These are phyloP conservation scores for Tetramorium parvispinum DNA, from an alignment of 1,140 invertebrate species.

Conservation along the genomic window DNA sequence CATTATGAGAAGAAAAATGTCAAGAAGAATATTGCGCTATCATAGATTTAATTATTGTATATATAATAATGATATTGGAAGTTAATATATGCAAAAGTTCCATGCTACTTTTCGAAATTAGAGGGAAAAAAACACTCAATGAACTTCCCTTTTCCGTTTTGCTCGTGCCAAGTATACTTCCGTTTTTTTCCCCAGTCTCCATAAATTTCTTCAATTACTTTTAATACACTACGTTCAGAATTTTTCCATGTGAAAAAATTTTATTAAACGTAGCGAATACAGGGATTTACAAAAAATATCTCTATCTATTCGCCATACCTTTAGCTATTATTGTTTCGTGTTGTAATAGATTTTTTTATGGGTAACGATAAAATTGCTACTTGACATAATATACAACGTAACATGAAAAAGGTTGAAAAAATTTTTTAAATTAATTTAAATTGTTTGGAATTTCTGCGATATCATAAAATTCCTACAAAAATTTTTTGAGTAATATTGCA, in stretches of 20 bases:
- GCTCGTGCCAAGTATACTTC: not conserved
- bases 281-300: conserved; percentile 37
- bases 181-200: not conserved
- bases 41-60: conserved; percentile 78
- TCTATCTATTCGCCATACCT: conserved; percentile 4
- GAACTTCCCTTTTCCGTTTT: not conserved
- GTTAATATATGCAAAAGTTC: conserved; percentile 65
- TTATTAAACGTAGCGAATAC: conserved; percentile 37
- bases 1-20: conserved; percentile 63
- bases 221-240: not conserved
- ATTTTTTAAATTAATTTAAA: not conserved
- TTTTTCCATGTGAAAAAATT: not conserved
- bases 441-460: not conserved
- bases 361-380: conserved; percentile 14
- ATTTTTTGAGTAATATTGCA: not conserved
- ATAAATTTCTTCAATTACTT: not conserved
- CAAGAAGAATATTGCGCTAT: conserved; percentile 72
- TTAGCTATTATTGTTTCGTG: not conserved
- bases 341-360: conserved; percentile 5
- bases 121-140: not conserved
- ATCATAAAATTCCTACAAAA: not conserved
- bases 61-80: conserved; percentile 80
- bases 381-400: not conserved
- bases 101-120: conserved; percentile 1
- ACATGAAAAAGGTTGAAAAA: not conserved